A percentile compares a stretch with the other conserved stretches of the same genome.
These are phyloP conservation scores for Sesamia nonagrioides DNA, from an alignment of 1,140 invertebrate genomes.

Conservation along the genomic window DNA sequence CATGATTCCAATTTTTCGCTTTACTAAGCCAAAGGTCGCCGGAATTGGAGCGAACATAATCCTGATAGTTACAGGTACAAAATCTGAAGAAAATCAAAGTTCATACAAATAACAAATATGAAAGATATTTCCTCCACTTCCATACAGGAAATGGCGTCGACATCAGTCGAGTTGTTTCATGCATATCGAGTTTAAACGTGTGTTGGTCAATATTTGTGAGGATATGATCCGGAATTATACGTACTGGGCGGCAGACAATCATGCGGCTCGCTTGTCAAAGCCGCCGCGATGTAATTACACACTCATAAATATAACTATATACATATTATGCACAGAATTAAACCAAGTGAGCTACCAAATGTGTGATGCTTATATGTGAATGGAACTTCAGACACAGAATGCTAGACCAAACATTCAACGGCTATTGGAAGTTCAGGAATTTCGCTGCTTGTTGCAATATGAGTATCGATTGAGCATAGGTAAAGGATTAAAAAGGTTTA, in stretches of 20 bases:
- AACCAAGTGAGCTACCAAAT: too few species aligned
- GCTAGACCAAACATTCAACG: background rate
- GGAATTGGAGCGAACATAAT: slow-evolving; percentile 26
- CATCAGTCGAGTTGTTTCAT: slow-evolving; percentile 13
- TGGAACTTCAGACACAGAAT: background rate
- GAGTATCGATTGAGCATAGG: too few species aligned
- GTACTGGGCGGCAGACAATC: slow-evolving; percentile 29
- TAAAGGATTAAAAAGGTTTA: too few species aligned
- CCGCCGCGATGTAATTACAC: slow-evolving; percentile 39
- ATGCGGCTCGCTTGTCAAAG: slow-evolving; percentile 38
- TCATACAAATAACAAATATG: background rate
- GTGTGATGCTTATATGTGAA: background rate
- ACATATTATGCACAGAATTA: background rate
- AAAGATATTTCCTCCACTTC: slow-evolving; percentile 5
- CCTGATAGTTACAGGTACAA: slow-evolving; percentile 12
- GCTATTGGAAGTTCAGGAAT: too few species aligned
- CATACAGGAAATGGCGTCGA: slow-evolving; percentile 16
- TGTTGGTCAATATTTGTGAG: slow-evolving; percentile 12
- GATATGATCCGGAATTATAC: slow-evolving; percentile 41
- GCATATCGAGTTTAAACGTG: background rate
- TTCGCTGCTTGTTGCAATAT: too few species aligned
- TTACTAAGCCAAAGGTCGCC: slow-evolving; percentile 8
- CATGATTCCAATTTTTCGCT: slow-evolving; percentile 33
- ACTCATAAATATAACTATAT: slow-evolving; percentile 37
- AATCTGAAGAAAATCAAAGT: background rate